Evolutionary conservation across 35 echinoderm and acorn worm species (phyloP), one percentile per base, ranked within the genome.

Genomic region (Acanthaster planci): DNA sequence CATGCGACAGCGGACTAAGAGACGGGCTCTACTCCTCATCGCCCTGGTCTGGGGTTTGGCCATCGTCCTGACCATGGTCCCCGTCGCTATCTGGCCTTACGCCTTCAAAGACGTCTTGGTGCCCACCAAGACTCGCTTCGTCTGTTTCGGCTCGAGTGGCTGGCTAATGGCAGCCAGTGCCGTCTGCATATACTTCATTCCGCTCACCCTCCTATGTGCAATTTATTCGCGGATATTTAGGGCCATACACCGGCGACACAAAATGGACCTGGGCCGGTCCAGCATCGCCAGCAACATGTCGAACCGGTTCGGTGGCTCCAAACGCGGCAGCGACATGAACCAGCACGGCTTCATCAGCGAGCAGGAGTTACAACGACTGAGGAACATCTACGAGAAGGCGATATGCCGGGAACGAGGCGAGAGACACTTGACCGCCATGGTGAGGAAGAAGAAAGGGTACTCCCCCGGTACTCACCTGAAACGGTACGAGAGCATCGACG

Each of bases 161-260:
- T 99, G 96, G 96, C 84, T 94, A 38, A 92, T 99, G 82, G 89
- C 67, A 29, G 58, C 86, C 14, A 84, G 86, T 58, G 76, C 96
- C 30, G 54, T 99, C 7, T 86, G 89, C 40, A 87, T 94, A 15
- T 99, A 91, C 85, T 89, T 99, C 83, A 94, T 94, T 84, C 96
- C 96, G 47, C 76, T 99, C 19, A 80, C 85, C 29, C 56, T 92
- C 31, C 80, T 94, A 7, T 99, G 92, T 89, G 92, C 80, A 89
- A 99, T 99, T 47, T 99, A 94, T 81, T 90, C 89, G 30, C 92
- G 88, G 67, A 99, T 99, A 51, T 94, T 94, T 59, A 85, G 86
- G 44, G 92, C 92, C 36, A 86, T 99, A 68, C 92, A 91, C 55
- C 77, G 78, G 26, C 87, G 96, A 54, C 81, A 92, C 37, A 99